phyloP scores from a whole-genome alignment of 2,113 vertebrate genomes.

The Hirundichthys speculiger region DNA sequence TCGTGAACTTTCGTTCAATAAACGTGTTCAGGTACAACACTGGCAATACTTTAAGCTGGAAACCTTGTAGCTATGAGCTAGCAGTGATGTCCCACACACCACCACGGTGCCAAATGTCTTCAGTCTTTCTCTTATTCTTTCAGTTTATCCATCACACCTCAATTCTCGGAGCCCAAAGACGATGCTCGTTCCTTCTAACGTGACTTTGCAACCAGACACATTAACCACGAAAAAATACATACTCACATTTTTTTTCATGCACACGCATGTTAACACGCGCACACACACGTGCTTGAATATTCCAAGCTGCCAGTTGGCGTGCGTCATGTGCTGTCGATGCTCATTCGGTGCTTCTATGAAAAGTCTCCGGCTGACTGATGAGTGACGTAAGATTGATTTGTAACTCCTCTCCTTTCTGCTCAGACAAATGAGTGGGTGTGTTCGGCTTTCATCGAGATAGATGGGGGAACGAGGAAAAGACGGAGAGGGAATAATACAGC shows the following conservation, averaged over 20 bases:
- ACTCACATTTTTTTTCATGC: slow-evolving; percentile 2
- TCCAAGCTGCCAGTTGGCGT: slow-evolving; percentile 65
- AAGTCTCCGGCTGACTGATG: slow-evolving; percentile 70
- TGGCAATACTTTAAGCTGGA: too few relatives aligned
- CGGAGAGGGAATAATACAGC: slow-evolving; percentile 26
- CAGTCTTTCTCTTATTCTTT: too few relatives aligned
- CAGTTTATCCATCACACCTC: too few relatives aligned
- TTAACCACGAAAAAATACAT: slow-evolving; percentile 6
- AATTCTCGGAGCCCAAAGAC: too few relatives aligned
- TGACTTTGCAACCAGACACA: background rate
- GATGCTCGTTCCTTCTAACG: too few relatives aligned
- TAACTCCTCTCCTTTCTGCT: slow-evolving; percentile 70
- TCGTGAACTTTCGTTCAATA: too few relatives aligned
- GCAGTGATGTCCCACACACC: too few relatives aligned
- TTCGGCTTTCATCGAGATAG: slow-evolving; percentile 56
- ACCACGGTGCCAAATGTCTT: too few relatives aligned
- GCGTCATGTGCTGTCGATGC: slow-evolving; percentile 69
- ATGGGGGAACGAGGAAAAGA: slow-evolving; percentile 30
- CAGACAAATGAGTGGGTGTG: slow-evolving; percentile 77
- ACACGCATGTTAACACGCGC: slow-evolving; percentile 14
- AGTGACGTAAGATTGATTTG: slow-evolving; percentile 77
- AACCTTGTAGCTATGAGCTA: too few relatives aligned
- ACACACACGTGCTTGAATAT: slow-evolving; percentile 12
- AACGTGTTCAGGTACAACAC: too few relatives aligned
- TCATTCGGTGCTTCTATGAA: slow-evolving; percentile 70